Percentiles rank a stretch among this genome's conserved stretches.
phyloP scores from a whole-genome alignment of 35 echinoderm and acorn worm species.

The Acanthaster planci region DNA sequence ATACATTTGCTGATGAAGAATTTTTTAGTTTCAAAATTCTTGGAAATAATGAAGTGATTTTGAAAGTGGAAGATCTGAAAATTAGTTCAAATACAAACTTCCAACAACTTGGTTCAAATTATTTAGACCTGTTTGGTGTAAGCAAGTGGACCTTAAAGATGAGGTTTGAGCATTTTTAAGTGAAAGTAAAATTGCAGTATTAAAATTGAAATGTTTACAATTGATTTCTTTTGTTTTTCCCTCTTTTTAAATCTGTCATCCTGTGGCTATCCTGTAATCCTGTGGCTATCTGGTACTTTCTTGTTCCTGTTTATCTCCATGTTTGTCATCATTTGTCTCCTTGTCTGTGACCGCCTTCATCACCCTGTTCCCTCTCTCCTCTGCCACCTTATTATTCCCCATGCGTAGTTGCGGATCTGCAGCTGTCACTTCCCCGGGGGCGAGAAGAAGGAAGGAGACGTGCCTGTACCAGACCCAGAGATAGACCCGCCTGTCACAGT shows the following conservation, averaged over 20 bases:
- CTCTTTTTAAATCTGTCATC: too few relatives aligned
- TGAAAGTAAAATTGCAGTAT: not conserved
- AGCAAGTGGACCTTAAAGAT: too few relatives aligned
- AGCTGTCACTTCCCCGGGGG: constrained; percentile 99
- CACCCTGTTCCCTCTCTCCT: constrained; percentile 1
- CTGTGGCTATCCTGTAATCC: too few relatives aligned
- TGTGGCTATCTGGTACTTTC: not conserved
- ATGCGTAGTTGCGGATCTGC: constrained; percentile 89
- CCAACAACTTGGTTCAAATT: too few relatives aligned
- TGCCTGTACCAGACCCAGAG: constrained; percentile 97
- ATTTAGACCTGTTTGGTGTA: too few relatives aligned
- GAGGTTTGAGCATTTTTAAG: too few relatives aligned
- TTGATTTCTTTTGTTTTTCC: not conserved
- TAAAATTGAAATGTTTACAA: not conserved
- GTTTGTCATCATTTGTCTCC: not conserved
- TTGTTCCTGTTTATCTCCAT: not conserved
- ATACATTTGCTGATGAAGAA: too few relatives aligned
- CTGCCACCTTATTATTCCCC: constrained; percentile 1
- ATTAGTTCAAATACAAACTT: too few relatives aligned
- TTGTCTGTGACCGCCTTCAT: not conserved
- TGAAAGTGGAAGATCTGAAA: too few relatives aligned
- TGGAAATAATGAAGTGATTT: too few relatives aligned
- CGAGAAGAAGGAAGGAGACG: constrained; percentile 99
- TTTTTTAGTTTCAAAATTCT: too few relatives aligned
- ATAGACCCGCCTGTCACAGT: constrained; percentile 95